Evolutionary conservation across 2,797 vertebrate species (phyloP).

Genomic region (Arvicola amphibius): DNA sequence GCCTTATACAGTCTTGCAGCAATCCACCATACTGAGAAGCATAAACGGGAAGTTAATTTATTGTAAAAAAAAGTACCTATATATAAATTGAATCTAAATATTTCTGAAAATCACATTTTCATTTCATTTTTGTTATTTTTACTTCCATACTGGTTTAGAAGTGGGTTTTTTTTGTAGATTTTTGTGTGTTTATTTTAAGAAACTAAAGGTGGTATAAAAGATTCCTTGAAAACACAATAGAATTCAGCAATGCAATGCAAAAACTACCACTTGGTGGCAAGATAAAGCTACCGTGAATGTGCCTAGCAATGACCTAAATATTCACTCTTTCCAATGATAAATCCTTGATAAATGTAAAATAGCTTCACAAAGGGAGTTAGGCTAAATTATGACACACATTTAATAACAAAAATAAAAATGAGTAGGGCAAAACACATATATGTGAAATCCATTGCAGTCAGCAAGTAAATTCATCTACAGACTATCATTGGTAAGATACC

Average conservation of each 20-base stretch:
- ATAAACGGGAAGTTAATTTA: not conserved
- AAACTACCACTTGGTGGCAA: conserved; percentile 83
- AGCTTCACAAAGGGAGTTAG: not conserved
- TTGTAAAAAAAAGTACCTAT: not conserved
- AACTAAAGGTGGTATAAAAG: not conserved
- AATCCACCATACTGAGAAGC: not conserved
- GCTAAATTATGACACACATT: conserved; percentile 23
- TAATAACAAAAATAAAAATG: conserved; percentile 16
- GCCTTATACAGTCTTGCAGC: not conserved
- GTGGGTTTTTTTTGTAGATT: not conserved
- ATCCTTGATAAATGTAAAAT: conserved; percentile 45
- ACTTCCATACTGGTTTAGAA: not conserved
- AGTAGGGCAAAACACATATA: conserved; percentile 30
- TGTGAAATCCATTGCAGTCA: conserved; percentile 23
- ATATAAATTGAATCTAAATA: not conserved
- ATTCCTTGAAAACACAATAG: not conserved
- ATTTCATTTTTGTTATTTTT: conserved; percentile 1
- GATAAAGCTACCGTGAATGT: conserved; percentile 70
- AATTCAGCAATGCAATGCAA: conserved; percentile 52
- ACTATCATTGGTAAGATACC: not conserved
- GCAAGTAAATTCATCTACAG: conserved; percentile 13
- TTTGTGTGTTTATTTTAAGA: not conserved
- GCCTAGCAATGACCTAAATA: conserved; percentile 68
- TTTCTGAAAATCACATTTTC: not conserved
- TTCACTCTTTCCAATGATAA: conserved; percentile 40